These are phyloP conservation scores for Phymastichus coffea DNA, from an alignment of 1,140 invertebrate species.

Conservation along the genomic window DNA sequence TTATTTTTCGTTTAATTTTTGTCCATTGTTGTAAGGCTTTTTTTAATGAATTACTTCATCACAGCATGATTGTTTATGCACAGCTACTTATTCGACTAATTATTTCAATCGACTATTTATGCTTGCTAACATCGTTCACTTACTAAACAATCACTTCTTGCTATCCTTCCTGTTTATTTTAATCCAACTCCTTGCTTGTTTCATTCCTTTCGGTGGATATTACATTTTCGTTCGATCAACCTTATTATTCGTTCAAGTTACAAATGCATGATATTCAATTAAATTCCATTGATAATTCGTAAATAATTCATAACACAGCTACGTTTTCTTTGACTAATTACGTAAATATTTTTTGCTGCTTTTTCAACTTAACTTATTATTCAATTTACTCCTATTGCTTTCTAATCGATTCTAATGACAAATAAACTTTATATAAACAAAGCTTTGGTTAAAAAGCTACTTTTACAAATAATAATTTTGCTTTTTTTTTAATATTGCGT, in stretches of 20 bases:
- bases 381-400: not conserved
- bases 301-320: conserved; percentile 8
- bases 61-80: too few relatives aligned
- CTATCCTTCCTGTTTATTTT: not conserved
- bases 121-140: not conserved
- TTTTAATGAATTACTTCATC: not conserved
- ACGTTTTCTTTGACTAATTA: not conserved
- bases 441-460: too few relatives aligned
- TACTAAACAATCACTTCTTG: not conserved
- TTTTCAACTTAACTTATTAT: not conserved
- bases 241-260: too few relatives aligned
- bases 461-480: too few relatives aligned
- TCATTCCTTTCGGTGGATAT: not conserved
- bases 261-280: not conserved
- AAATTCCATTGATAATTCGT: conserved; percentile 18
- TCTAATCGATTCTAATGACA: too few relatives aligned
- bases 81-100: too few relatives aligned
- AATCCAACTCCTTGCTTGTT: conserved; percentile 13
- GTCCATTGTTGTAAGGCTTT: not conserved
- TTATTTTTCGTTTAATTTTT: not conserved
- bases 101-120: too few relatives aligned
- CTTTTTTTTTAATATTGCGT: too few relatives aligned
- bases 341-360: not conserved
- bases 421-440: too few relatives aligned
- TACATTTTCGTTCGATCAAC: too few relatives aligned